These are phyloP conservation scores for Cerastis leucographa DNA, from an alignment of 2,888 invertebrate genomes.

Conservation along the genomic window DNA sequence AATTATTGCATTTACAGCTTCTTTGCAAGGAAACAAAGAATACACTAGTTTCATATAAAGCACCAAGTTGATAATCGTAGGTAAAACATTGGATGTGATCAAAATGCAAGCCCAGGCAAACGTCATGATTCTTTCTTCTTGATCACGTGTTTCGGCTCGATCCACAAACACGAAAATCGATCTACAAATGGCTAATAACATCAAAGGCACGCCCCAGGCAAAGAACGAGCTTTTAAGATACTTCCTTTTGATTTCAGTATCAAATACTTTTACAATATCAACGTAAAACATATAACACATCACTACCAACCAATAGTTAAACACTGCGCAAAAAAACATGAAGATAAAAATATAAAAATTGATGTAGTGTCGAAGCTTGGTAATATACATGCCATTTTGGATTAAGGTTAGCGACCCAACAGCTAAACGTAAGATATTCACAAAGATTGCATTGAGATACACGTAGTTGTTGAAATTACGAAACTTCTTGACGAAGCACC, in stretches of 20 bases:
- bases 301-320: slow-evolving; percentile 40
- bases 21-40: slow-evolving; percentile 23
- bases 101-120: neutral
- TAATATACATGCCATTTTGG: neutral
- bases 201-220: slow-evolving; percentile 34
- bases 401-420: neutral
- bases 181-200: neutral
- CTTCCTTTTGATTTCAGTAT: slow-evolving; percentile 14
- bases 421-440: slow-evolving; percentile 27
- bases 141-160: neutral
- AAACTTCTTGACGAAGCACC: slow-evolving; percentile 27
- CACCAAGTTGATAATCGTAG: slow-evolving; percentile 14
- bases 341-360: neutral
- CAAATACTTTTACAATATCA: slow-evolving; percentile 47
- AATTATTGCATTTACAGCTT: neutral
- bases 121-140: neutral
- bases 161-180: neutral
- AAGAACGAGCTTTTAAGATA: slow-evolving; percentile 43
- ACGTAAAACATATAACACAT: slow-evolving; percentile 48
- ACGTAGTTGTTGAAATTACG: slow-evolving; percentile 43
- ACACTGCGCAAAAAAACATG: neutral
- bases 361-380: neutral
- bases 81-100: neutral
- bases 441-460: slow-evolving; percentile 25
- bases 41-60: slow-evolving; percentile 24